phyloP scores from a whole-genome alignment of 1,140 invertebrate genomes.

The Temnothorax nylanderi region DNA sequence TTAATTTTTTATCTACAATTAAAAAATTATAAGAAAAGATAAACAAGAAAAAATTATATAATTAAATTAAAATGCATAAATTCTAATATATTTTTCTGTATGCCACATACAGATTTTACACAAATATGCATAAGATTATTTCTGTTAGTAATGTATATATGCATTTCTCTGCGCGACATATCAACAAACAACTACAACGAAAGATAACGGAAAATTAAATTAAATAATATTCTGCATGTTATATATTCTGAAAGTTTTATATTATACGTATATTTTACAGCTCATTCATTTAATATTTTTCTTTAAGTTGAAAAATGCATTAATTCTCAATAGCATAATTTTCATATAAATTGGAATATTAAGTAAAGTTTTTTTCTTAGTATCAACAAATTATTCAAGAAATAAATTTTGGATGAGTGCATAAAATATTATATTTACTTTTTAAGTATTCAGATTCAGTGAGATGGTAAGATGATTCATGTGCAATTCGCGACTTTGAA shows the following conservation, averaged over 20 bases:
- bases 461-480: not conserved
- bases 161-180: not conserved
- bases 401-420: not conserved
- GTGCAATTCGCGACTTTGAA: not conserved
- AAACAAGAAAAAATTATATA: not conserved
- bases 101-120: not conserved
- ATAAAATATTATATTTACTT: slow-evolving; percentile 14
- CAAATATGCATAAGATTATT: not conserved
- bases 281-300: not conserved
- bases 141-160: not conserved
- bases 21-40: not conserved
- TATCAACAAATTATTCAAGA: not conserved
- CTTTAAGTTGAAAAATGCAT: not conserved
- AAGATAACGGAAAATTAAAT: not conserved
- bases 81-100: not conserved
- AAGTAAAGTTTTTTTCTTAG: not conserved
- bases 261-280: too few species aligned
- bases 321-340: not conserved
- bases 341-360: not conserved
- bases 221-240: not conserved
- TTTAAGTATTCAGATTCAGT: not conserved
- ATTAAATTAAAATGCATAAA: not conserved
- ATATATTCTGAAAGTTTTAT: not conserved
- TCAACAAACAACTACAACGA: not conserved
- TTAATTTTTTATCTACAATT: not conserved